Percentiles rank a stretch among this genome's conserved stretches.
phyloP scores from a whole-genome alignment of 1,140 invertebrate species.

The Sipha flava region DNA sequence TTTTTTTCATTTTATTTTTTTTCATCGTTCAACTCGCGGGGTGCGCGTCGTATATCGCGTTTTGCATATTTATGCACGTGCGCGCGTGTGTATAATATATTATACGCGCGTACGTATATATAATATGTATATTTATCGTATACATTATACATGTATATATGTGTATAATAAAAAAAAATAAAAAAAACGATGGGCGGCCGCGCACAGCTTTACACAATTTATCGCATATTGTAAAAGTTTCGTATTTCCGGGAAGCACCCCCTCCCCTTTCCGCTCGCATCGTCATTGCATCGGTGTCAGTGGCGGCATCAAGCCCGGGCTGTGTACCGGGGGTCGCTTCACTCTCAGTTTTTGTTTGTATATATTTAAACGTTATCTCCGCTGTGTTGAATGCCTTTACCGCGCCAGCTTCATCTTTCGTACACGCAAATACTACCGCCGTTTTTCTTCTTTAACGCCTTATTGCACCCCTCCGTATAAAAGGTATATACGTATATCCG shows the following conservation, averaged over 20 bases:
- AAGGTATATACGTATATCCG: background rate
- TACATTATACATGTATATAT: background rate
- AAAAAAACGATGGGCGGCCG: constrained; percentile 15
- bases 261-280: background rate
- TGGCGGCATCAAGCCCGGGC: background rate
- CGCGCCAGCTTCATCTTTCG: constrained; percentile 6
- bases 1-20: background rate
- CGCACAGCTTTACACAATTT: constrained; percentile 25
- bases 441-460: constrained; percentile 33
- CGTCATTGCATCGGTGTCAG: background rate
- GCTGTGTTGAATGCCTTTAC: constrained; percentile 15
- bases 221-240: constrained; percentile 33
- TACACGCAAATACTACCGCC: background rate
- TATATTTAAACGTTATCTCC: constrained; percentile 32
- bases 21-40: background rate
- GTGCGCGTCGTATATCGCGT: background rate
- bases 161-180: background rate
- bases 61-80: background rate
- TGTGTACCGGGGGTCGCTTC: background rate
- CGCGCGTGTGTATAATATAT: background rate
- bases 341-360: constrained; percentile 30
- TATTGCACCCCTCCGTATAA: constrained; percentile 27
- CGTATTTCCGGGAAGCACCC: constrained; percentile 17
- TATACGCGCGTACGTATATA: background rate
- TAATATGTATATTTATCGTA: background rate